Percentiles rank a stretch among this genome's conserved stretches.
These are phyloP conservation scores for Mactra quadrangularis DNA, from an alignment of 1,140 invertebrate species.

Conservation along the genomic window DNA sequence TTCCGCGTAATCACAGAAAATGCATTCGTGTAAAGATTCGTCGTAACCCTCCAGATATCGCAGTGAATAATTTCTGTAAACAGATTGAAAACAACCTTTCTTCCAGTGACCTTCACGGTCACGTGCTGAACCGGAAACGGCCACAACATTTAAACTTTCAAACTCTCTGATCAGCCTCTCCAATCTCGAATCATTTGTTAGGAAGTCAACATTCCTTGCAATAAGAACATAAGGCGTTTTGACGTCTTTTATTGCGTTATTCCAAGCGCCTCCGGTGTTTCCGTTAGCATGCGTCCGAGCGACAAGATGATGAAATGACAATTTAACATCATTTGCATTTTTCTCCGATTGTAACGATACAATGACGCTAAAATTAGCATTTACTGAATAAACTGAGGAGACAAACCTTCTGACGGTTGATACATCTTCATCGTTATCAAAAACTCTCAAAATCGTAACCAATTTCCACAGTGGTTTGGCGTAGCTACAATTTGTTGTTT, in stretches of 20 bases:
- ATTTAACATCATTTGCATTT: background rate
- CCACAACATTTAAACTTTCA: constrained; percentile 56
- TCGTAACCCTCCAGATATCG: constrained; percentile 76
- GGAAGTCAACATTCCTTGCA: constrained; percentile 68
- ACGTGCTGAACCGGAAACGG: constrained; percentile 73
- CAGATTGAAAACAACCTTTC: constrained; percentile 76
- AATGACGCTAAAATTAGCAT: background rate
- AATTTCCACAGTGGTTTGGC: constrained; percentile 19
- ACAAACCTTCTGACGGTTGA: background rate
- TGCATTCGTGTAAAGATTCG: constrained; percentile 76
- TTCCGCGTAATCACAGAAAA: constrained; percentile 78
- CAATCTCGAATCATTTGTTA: constrained; percentile 69
- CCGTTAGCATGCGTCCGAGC: background rate
- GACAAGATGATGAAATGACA: background rate
- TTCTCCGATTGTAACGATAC: background rate
- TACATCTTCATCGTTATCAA: background rate
- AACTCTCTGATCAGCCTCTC: constrained; percentile 76
- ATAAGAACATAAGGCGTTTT: constrained; percentile 77
- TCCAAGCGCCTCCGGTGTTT: constrained; percentile 64
- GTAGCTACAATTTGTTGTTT: constrained; percentile 51
- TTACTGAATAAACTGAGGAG: background rate
- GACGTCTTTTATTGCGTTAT: constrained; percentile 63
- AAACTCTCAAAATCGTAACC: constrained; percentile 47
- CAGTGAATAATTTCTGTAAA: constrained; percentile 73
- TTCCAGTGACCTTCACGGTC: constrained; percentile 77